Conservation (phyloP, 30 jellyfish, hydroid and myxozoan genomes). For the Turritopsis dohrnii region DNA sequence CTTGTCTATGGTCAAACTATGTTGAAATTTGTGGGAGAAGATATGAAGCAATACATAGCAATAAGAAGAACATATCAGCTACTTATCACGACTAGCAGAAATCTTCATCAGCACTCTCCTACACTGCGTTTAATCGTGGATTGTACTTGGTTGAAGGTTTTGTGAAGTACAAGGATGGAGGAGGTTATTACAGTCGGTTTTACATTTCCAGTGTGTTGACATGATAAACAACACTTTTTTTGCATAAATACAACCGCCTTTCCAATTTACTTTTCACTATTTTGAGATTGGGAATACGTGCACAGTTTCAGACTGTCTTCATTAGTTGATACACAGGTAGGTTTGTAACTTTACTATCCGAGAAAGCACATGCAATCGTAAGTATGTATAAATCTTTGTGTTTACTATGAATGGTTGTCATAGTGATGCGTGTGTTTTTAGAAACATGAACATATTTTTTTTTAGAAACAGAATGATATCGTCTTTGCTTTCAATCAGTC, state of each 20-base stretch:
- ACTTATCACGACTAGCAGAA: too few relatives aligned
- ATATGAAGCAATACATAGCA: not conserved
- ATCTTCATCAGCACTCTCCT: too few relatives aligned
- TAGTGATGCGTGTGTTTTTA: not conserved
- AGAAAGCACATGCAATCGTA: not conserved
- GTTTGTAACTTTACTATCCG: not conserved
- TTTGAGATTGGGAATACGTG: not conserved
- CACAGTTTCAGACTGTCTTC: not conserved
- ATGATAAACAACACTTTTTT: not conserved
- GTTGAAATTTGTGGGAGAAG: not conserved
- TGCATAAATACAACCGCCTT: too few relatives aligned
- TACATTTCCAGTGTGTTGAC: not conserved
- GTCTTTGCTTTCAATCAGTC: not conserved
- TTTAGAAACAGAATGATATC: not conserved
- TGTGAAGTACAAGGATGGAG: not conserved
- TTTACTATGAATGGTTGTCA: not conserved
- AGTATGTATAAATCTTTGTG: too few relatives aligned
- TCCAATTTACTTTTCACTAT: not conserved
- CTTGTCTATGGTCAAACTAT: too few relatives aligned
- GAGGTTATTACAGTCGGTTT: not conserved
- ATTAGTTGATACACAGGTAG: not conserved
- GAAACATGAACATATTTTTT: too few relatives aligned
- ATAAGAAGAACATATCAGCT: too few relatives aligned
- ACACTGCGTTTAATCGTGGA: not conserved
- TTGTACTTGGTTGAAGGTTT: not conserved